These are phyloP conservation scores for Trissolcus brochymenae DNA, from an alignment of 2,888 invertebrate species.

Conservation along the genomic window DNA sequence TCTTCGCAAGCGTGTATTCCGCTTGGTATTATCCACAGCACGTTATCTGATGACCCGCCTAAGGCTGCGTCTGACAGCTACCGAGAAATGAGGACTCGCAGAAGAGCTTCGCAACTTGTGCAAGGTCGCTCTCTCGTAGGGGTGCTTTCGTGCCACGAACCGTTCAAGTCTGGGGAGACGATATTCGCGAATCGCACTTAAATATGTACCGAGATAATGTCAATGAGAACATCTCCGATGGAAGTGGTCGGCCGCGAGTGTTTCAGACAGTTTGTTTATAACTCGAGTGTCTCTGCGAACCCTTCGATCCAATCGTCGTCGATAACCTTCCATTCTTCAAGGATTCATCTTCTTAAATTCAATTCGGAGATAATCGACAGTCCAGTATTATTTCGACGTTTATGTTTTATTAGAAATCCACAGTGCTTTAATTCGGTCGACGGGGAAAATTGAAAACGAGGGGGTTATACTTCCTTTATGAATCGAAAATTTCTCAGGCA, in stretches of 20 bases:
- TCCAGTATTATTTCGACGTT: constrained; percentile 24
- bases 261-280: constrained; percentile 75
- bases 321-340: constrained; percentile 35
- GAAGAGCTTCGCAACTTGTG: constrained; percentile 61
- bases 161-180: constrained; percentile 59
- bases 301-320: constrained; percentile 51
- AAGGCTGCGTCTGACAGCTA: constrained; percentile 74
- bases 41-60: constrained; percentile 75
- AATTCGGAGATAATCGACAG: constrained; percentile 17
- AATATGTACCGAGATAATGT: constrained; percentile 75
- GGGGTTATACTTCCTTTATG: no score
- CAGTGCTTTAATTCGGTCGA: constrained; percentile 2
- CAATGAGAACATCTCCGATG: constrained; percentile 65
- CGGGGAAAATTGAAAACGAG: neutral
- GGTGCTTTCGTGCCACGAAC: constrained; percentile 55
- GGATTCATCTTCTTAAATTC: constrained; percentile 40
- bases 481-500: neutral
- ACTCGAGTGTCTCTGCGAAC: constrained; percentile 61
- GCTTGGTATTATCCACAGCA: constrained; percentile 70
- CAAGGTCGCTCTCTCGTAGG: constrained; percentile 53
- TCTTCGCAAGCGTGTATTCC: constrained; percentile 60
- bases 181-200: constrained; percentile 74
- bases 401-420: constrained; percentile 16
- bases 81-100: constrained; percentile 73
- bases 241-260: constrained; percentile 70